Percentiles rank a stretch among this genome's conserved stretches.
Conservation (phyloP, 2,888 invertebrate genomes). For the Hydrotaea diabolus region DNA sequence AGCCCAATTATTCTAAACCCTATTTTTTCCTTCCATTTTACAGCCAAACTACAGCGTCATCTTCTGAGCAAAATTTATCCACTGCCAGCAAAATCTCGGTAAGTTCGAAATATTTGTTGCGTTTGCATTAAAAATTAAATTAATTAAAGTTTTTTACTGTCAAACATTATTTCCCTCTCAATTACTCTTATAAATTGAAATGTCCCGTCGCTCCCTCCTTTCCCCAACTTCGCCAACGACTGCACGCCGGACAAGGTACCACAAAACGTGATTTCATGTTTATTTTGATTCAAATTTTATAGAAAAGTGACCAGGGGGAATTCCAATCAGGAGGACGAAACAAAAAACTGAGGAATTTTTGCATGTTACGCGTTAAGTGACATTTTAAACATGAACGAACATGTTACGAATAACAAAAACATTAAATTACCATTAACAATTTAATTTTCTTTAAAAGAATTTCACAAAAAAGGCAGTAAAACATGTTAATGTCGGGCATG, state of each 20-base stretch:
- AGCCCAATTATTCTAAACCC: too few species aligned
- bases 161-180: background rate
- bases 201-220: background rate
- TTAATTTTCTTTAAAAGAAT: slow-evolving; percentile 46
- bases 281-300: background rate
- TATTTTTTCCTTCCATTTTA: background rate
- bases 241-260: background rate
- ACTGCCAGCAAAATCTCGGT: background rate
- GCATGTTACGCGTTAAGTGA: slow-evolving; percentile 59
- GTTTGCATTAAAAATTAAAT: background rate
- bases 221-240: background rate
- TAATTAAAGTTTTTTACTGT: background rate
- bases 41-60: background rate
- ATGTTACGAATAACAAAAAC: slow-evolving; percentile 48
- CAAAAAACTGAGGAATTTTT: slow-evolving; percentile 36
- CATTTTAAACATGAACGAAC: slow-evolving; percentile 60
- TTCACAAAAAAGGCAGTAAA: slow-evolving; percentile 40
- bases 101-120: background rate
- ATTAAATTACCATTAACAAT: slow-evolving; percentile 60
- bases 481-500: too few species aligned
- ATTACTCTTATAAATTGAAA: background rate
- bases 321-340: background rate
- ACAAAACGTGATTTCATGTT: slow-evolving; percentile 53
- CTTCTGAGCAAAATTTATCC: background rate
- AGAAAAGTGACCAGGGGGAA: background rate